These are phyloP conservation scores for Parauchenoglanis punctatus DNA, from an alignment of 2,797 vertebrate species.

Conservation along the genomic window DNA sequence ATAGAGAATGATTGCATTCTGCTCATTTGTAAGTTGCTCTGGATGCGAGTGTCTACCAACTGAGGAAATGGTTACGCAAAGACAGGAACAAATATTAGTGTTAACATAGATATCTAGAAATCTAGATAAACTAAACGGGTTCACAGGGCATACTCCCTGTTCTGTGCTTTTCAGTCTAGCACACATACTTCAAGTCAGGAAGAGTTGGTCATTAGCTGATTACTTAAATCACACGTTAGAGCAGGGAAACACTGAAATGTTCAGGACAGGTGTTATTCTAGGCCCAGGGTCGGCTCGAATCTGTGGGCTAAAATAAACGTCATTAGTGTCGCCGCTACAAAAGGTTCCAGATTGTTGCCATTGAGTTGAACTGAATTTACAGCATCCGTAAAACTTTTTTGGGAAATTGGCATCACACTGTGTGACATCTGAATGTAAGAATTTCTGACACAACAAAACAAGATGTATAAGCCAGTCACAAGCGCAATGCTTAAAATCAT, in stretches of 20 bases:
- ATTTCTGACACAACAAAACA: not conserved
- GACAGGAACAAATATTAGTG: not conserved
- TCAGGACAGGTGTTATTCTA: not conserved
- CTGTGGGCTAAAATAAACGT: not conserved
- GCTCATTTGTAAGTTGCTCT: not conserved
- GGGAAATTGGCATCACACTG: not conserved
- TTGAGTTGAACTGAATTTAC: not conserved
- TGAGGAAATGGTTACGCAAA: not conserved
- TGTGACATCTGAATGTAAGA: not conserved
- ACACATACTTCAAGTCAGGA: not conserved
- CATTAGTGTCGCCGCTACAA: not conserved
- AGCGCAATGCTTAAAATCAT: not conserved
- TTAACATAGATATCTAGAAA: not conserved
- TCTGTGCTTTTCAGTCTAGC: not conserved
- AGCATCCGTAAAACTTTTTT: not conserved
- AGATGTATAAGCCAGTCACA: not conserved
- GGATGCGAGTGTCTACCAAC: not conserved
- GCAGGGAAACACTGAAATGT: not conserved
- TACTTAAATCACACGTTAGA: not conserved
- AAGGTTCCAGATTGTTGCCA: not conserved
- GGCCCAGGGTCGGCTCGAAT: not conserved
- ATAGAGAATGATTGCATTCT: not conserved
- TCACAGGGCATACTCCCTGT: not conserved
- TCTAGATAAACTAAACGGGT: not conserved
- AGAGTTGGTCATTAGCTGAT: not conserved